phyloP scores from a whole-genome alignment of 2,888 invertebrate species.

The Conops quadrifasciatus region DNA sequence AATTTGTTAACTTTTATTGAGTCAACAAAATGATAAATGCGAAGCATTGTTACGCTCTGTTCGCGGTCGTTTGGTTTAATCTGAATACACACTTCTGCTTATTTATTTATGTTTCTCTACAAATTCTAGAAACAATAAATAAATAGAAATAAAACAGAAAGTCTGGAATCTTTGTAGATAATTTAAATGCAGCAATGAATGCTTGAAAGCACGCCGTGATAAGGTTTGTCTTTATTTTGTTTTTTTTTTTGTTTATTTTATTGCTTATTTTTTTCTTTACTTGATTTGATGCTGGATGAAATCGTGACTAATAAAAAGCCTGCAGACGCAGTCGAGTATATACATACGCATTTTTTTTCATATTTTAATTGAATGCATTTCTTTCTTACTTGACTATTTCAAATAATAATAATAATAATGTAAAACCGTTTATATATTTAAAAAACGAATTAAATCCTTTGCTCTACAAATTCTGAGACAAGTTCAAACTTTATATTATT shows the following conservation, averaged over 20 bases:
- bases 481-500: too few species aligned
- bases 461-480: too few species aligned
- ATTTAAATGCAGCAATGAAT: constrained; percentile 1
- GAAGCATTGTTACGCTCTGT: background rate
- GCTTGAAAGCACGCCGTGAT: constrained; percentile 10
- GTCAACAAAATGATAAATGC: constrained; percentile 24
- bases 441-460: background rate
- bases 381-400: too few species aligned
- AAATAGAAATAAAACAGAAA: background rate
- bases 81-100: constrained; percentile 5
- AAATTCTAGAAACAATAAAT: constrained; percentile 6
- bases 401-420: too few species aligned
- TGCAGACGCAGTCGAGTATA: too few species aligned
- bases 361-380: too few species aligned
- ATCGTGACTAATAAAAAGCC: background rate
- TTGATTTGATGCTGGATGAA: background rate
- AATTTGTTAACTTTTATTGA: constrained; percentile 26
- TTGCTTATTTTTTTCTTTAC: too few species aligned
- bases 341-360: too few species aligned
- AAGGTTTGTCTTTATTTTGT: background rate
- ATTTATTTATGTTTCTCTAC: background rate
- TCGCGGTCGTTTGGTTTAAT: background rate
- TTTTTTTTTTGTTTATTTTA: background rate
- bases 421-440: background rate
- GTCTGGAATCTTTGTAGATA: background rate